Evolutionary conservation across 2,888 invertebrate genomes (phyloP), one percentile per base, ranked within the genome.

Genomic region (Dusona sp.): DNA sequence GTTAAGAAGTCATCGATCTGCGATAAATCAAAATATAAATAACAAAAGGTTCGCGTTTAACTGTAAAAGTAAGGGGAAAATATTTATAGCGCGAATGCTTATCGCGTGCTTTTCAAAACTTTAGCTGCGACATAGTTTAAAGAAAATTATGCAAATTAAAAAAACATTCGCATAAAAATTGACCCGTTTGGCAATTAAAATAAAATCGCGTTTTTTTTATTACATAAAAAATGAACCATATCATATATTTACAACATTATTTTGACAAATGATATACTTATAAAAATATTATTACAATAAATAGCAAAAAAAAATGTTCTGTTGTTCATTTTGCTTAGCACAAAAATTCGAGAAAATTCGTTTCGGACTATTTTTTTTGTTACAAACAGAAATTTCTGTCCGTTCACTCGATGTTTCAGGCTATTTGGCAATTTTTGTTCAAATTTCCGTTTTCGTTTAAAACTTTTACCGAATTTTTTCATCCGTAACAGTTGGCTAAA

Each of bases 1-100:
- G 85, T 64, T 64, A 57, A 70, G 65, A 75, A 82, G 81, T 78
- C 84, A 57, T 88, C 22, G 79, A 57, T 84, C 72, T 54, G 83
- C 67, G 82, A 80, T 73, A 80, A 61, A 57, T 38, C 16, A 57
- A 25, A 38, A 38, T 11, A 38, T 11, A 57, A 57, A 64, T 22
- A 22, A 64, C 11, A 36, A 67, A 78, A 77, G n/a, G n/a, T 22
- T 29, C 25, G 54, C 2, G n/a, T 16, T 2, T 42, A 13, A 22
- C 8, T 13, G 33, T 19, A 25, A 42, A 19, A 74, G 42, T 42
- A 25, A 57, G 36, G 4, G 36, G 4, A 38, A 54, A 73, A 36
- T 7, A 29, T 33, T 11, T 29, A 16, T 3, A 29, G 13, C 51
- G 51, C 19, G 79, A 73, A 48, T 51, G 51, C 42, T 54, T 45